These are phyloP conservation scores for Chaenogobius annularis DNA, from an alignment of 2,113 vertebrate species.

Conservation along the genomic window DNA sequence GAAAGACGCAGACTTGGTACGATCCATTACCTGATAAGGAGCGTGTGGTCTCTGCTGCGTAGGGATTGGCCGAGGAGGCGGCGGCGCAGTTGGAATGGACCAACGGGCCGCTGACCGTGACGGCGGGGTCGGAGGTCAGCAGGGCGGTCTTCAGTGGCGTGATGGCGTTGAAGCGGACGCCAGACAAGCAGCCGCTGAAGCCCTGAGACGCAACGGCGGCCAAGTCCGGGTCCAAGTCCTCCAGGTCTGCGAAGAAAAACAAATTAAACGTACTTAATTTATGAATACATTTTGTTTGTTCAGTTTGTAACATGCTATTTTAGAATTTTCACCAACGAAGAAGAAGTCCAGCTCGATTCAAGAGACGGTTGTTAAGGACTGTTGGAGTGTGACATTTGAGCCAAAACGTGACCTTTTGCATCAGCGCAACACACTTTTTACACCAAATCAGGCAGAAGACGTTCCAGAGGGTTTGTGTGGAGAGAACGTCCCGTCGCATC, in stretches of 20 bases:
- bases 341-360: no score
- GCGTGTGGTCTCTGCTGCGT: slow-evolving; percentile 85
- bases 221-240: slow-evolving; percentile 81
- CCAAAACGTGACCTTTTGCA: no score
- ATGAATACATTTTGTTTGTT: no score
- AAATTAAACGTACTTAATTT: no score
- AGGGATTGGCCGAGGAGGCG: slow-evolving; percentile 76
- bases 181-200: slow-evolving; percentile 92
- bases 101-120: slow-evolving; percentile 83
- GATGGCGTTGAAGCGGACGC: slow-evolving; percentile 88
- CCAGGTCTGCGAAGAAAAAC: slow-evolving; percentile 51
- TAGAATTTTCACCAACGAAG: no score
- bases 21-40: slow-evolving; percentile 84
- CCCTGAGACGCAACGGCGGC: slow-evolving; percentile 80
- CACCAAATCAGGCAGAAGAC: no score
- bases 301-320: no score
- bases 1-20: background rate
- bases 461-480: no score
- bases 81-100: slow-evolving; percentile 84
- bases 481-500: no score
- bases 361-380: no score
- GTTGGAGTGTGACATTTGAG: no score
- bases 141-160: slow-evolving; percentile 89
- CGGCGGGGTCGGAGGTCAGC: slow-evolving; percentile 74
- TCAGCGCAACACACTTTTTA: no score